Base-by-base conservation (phyloP, 2,888 invertebrate species). In the Arenicola marina region DNA sequence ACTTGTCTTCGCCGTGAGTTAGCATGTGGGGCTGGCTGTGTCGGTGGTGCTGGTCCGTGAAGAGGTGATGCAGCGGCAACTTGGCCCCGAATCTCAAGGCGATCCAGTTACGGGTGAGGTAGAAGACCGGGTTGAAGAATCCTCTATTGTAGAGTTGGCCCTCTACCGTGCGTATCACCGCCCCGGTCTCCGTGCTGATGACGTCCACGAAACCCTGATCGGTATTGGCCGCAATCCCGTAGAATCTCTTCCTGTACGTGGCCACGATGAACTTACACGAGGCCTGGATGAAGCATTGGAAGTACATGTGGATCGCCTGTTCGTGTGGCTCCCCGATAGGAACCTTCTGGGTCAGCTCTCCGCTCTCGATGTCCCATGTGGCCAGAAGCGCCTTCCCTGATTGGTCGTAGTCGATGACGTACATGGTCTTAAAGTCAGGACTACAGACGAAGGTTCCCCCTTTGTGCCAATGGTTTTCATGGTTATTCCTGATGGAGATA, bases 41-140 rank as follows among this genome's bases (percentile, higher is more conserved):
- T 0, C 88, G 87, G 83, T 78, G 77, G 0, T 87, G 86, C 0
- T 90, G 90, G 24, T 93, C 91, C 85, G 95, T 94, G 0, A 96
- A 96, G 32, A 97, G 82, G 18, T 97, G 86, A 46, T 96, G 87
- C 0, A 95, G 95, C 0, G 94, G 89, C 1, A 97, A 85, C 81
- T 97, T 63, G 18, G 60, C 53, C 3, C 66, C 62, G 28, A 66
- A 54, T 46, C 63, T 4, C n/a, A 66, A 18, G 1, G 63, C 44
- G 24, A 59, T 55, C 29, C 31, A 66, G 48, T 57, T 29, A 4
- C 28, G 45, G 4, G 24, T 46, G 4, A 44, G 7, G 31, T 28
- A 57, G n/a, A 18, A n/a, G 15, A 57, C 46, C 4, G 45, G 18
- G 28, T 46, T 57, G 28, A 28, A 15, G 24, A 28, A 57, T 7